These are phyloP conservation scores for Ondatra zibethicus DNA, from an alignment of 2,113 vertebrate genomes.

Conservation along the genomic window DNA sequence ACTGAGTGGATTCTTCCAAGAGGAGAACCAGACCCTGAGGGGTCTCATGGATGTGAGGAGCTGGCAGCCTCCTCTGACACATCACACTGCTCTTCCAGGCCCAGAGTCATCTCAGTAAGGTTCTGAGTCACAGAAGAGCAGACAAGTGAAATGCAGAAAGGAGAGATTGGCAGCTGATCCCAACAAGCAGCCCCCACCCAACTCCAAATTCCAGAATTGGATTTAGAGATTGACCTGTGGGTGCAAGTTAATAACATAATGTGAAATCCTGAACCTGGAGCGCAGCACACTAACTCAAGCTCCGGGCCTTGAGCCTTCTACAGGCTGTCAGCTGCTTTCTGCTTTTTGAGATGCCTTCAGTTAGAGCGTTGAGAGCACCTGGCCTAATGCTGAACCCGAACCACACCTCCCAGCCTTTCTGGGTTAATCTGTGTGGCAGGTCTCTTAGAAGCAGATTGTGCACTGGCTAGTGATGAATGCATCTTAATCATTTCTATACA, in stretches of 20 bases:
- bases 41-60: not conserved
- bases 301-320: not conserved
- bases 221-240: not conserved
- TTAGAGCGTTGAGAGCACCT: not conserved
- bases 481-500: not conserved
- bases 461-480: not conserved
- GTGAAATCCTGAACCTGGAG: not conserved
- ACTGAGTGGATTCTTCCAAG: not conserved
- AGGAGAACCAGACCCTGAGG: not conserved
- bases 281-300: not conserved
- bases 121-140: not conserved
- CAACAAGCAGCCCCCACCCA: not conserved
- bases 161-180: not conserved
- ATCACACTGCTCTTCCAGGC: not conserved
- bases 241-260: not conserved
- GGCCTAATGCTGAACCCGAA: not conserved
- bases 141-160: not conserved
- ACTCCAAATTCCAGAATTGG: not conserved
- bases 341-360: constrained; percentile 18
- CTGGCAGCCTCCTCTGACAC: not conserved
- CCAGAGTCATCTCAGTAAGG: not conserved
- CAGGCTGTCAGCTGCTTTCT: not conserved
- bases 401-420: not conserved
- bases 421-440: not conserved
- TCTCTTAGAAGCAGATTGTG: not conserved